Conservation (phyloP, 2,113 vertebrate genomes). For the Chlorodrepanis virens region DNA sequence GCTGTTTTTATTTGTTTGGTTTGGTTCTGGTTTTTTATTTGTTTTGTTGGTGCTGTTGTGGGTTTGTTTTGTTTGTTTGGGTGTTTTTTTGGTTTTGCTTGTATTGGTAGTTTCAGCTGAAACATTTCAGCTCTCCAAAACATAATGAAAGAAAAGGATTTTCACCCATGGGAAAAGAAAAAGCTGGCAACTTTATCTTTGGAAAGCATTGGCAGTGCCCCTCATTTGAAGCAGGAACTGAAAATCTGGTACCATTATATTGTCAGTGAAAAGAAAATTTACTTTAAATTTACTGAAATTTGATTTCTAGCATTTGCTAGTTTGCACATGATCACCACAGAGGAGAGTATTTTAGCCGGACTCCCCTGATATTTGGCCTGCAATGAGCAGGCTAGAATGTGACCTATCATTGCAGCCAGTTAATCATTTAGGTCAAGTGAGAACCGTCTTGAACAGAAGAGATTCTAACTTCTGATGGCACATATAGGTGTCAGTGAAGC, state of each 20-base stretch:
- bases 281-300: background rate
- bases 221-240: background rate
- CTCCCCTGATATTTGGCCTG: background rate
- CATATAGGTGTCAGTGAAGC: background rate
- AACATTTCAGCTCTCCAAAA: background rate
- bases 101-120: background rate
- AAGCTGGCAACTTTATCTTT: background rate
- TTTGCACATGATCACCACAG: background rate
- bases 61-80: background rate
- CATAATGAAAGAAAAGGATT: background rate
- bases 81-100: background rate
- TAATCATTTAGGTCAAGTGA: background rate
- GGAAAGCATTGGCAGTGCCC: background rate
- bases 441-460: background rate
- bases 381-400: background rate
- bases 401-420: background rate
- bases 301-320: background rate
- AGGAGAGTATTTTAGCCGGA: background rate
- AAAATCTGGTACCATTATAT: background rate
- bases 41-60: background rate
- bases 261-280: background rate
- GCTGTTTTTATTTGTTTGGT: background rate
- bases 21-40: background rate
- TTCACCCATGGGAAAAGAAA: background rate
- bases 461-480: background rate